Conservation (phyloP, 1,140 invertebrate species). For the Drosophila paulistorum region DNA sequence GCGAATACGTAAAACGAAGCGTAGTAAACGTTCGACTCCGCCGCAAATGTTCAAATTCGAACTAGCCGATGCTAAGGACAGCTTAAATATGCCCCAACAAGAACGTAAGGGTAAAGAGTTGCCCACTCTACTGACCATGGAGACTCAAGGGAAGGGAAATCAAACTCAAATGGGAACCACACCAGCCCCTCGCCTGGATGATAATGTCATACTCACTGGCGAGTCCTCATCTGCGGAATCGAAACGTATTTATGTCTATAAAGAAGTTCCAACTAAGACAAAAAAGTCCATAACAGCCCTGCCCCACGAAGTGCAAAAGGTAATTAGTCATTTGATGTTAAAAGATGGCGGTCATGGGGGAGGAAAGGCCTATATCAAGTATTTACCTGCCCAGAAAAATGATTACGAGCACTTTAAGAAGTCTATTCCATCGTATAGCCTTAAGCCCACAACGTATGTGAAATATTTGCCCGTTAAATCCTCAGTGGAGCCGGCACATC, state of each 20-base stretch:
- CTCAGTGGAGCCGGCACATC: conserved; percentile 28
- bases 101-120: conserved; percentile 29
- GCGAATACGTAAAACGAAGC: conserved; percentile 50
- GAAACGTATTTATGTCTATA: conserved; percentile 66
- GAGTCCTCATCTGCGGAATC: conserved; percentile 51
- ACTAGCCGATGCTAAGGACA: conserved; percentile 67
- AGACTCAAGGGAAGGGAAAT: conserved; percentile 33
- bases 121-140: conserved; percentile 54
- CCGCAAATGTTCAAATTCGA: conserved; percentile 78
- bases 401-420: conserved; percentile 62
- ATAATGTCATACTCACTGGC: conserved; percentile 48
- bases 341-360: conserved; percentile 45
- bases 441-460: conserved; percentile 44
- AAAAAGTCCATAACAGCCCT: conserved; percentile 63
- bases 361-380: conserved; percentile 75
- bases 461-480: conserved; percentile 45
- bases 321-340: conserved; percentile 61
- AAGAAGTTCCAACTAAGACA: conserved; percentile 62
- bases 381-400: conserved; percentile 59
- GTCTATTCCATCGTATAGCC: conserved; percentile 36
- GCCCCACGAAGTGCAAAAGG: conserved; percentile 77
- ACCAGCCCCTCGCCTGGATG: conserved; percentile 27
- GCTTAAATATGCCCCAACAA: conserved; percentile 31
- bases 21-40: conserved; percentile 50
- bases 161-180: conserved; percentile 10